Evolutionary conservation across 1,140 invertebrate genomes (phyloP).

Genomic region (Steinernema khuongi): DNA sequence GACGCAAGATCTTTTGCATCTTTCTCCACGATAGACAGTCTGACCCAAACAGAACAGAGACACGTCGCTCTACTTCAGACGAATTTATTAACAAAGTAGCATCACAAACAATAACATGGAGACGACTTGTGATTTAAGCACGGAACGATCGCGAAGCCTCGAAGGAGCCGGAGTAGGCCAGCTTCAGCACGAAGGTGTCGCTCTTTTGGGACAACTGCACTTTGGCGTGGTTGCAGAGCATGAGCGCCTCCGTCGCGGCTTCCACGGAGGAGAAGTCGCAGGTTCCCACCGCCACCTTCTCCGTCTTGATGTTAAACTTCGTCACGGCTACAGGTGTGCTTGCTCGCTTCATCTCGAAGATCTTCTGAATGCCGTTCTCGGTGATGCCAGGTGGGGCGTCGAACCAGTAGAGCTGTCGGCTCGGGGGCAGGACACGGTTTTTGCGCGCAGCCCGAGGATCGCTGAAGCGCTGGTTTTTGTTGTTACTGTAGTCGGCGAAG

Average conservation of each 20-base stretch:
- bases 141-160: neutral
- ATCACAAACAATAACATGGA: too few relatives aligned
- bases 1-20: neutral
- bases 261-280: neutral
- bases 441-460: neutral
- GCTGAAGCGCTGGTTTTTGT: neutral
- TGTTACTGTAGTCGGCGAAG: neutral
- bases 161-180: neutral
- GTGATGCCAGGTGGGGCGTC: neutral
- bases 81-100: too few relatives aligned
- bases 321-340: neutral
- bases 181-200: neutral
- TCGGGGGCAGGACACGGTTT: neutral
- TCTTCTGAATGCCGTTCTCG: neutral
- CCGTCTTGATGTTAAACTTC: neutral
- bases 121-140: too few relatives aligned
- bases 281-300: neutral
- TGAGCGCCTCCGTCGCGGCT: neutral
- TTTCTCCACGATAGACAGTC: neutral
- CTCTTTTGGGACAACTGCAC: neutral
- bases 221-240: neutral
- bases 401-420: neutral
- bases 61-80: too few relatives aligned
- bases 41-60: too few relatives aligned
- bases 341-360: neutral